Base-by-base conservation (phyloP, 2,888 invertebrate genomes). In the Dasypogon diadema region DNA sequence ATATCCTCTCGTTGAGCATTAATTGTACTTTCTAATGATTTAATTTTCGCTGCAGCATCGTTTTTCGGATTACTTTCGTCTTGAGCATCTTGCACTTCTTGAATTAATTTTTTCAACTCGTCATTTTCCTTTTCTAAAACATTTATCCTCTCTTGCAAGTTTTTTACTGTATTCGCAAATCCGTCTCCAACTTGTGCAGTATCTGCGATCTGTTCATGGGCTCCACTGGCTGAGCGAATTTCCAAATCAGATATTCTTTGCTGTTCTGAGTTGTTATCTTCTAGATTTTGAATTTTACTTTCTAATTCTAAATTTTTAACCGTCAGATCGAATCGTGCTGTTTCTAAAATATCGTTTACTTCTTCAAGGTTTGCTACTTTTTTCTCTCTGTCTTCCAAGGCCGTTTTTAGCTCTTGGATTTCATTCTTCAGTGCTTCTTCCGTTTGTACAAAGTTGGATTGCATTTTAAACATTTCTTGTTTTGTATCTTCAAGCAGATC, bases 401-500 rank as follows among this genome's bases (percentile, higher is more conserved):
- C 88, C 46, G 85, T 83, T 54, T 89, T 81, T 73, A 92, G 84
- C 81, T 85, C 88, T 46, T 87, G 85, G 81, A 90, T 91, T 83
- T 93, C 92, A 70, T 89, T 88, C 82, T 91, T 92, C 89, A 93
- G 90, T 78, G 92, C 90, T 58, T 87, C 87, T 86, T 94, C 93
- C 84, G 91, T 87, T 12, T 88, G 87, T 26, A 92, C 87, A 83
- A 94, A 93, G 84, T 92, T 91, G 80, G 91, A 90, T 84, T 95
- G 94, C 92, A 94, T 75, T 81, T 90, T 89, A 81, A 90, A 89
- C 92, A 94, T 92, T 87, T 94, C 92, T 80, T 92, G 91, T 82
- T 91, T 91, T 16, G 93, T 93, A 77, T 94, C 93, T 84, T 94
- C 93, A 65, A 94, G 87, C 79, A 92, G 89, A 81, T 91, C 90